Base-by-base conservation (phyloP, 2,888 invertebrate genomes). In the Volucella inflata region DNA sequence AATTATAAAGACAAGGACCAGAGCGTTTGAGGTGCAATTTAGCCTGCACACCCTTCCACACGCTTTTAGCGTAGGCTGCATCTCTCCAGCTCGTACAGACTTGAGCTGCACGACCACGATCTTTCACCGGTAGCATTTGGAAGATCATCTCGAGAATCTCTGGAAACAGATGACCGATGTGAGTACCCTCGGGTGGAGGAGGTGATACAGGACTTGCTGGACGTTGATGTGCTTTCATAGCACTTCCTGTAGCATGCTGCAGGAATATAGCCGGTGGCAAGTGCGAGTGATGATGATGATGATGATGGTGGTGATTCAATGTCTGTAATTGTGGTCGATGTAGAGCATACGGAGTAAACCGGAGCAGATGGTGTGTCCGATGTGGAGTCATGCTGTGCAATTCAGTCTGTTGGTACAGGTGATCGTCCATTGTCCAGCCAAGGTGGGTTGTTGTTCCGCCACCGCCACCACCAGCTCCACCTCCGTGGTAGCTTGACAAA, bases 11-110 rank as follows among this genome's bases (percentile, higher is more conserved):
- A 88, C 96, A 96, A 12, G 96, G 96, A 85, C 96, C 96, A 85
- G 97, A 95, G 88, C 96, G 94, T 85, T 97, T 94, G 64, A 98
- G 94, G 91, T 98, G 98, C 87, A 98, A 92, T 88, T 97, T 96
- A 0, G 98, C 98, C 91, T 98, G 97, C 42, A 98, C 97, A 68
- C 97, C 97, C 88, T 97, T 95, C 98, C 98, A 98, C 17, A 98
- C 98, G 50, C 96, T 96, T 89, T 97, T 96, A 89, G 97, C 96
- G 92, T 98, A 98, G 40, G 97, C 96, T 57, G 98, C 98, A 90
- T 98, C 98, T 81, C 97, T 93, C 98, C 98, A 98, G 78, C 96
- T 93, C 75, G 95, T 94, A 92, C 97, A 97, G 87, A 98, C 98
- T 93, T 97, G 97, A 2, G 98, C 97, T 17, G 96, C 98, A 53